Evolutionary conservation across 2,113 vertebrate species (phyloP), one percentile per base, ranked within the genome.

Genomic region (Hiodon alosoides): DNA sequence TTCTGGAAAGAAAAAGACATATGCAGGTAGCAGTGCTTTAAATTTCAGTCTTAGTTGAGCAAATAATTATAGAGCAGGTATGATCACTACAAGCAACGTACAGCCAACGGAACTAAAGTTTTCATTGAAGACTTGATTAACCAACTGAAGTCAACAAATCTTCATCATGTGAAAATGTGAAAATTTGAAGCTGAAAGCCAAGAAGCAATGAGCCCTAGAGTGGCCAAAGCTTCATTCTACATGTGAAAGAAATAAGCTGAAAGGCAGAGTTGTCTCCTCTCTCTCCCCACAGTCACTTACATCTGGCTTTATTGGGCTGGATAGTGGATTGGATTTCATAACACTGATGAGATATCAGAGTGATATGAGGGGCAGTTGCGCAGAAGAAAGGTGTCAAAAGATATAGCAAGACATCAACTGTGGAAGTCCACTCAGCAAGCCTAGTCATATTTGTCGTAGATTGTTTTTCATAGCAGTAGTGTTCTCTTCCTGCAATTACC

Each of bases 291-390:
- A 65, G 17, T 67, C 4, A 52, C 58, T 61, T 71, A 87, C 89
- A 91, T 91, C 86, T 89, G 88, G 81, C 66, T 76, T 73, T 78
- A 82, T 77, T 86, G 86, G 76, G 72, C 70, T 69, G 72, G n/a
- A 75, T 8, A 14, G 4, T 31, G 11, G 55, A 71, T 78, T 79
- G 81, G 64, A 80, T 84, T 83, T 80, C 78, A 73, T 68, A 84
- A 77, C 47, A 10, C 74, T 2, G 61, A 70, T 17, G 8, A 69
- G n/a, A 48, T 51, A 48, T 50, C 54, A 51, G 58, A 58, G 74
- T 74, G 62, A 70, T n/a, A 17, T 31, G 52, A 52, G 46, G 58
- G 47, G 9, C 5, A 52, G 51, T 54, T 17, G 67, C 62, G 59
- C 8, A 14, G 13, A 61, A 61, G 59, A 61, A 14, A 61, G 13